Evolutionary conservation across 2,113 vertebrate genomes (phyloP).

Genomic region (Cricetomys ansorgei): DNA sequence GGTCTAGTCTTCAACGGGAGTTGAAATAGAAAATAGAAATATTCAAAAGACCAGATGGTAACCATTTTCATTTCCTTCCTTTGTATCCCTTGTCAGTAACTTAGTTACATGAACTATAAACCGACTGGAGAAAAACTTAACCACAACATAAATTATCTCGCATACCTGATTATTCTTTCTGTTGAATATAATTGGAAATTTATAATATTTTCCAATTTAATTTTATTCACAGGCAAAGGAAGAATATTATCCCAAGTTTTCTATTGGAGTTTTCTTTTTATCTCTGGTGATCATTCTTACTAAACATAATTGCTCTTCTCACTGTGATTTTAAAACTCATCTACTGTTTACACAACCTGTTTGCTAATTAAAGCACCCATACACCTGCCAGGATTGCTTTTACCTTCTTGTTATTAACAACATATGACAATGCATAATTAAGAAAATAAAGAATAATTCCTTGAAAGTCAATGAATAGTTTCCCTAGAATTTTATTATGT

Average conservation of each 20-base stretch:
- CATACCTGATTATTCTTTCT: not conserved
- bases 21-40: fast-evolving
- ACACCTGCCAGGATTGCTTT: not conserved
- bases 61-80: not conserved
- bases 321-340: not conserved
- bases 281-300: not conserved
- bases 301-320: not conserved
- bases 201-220: not conserved
- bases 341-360: not conserved
- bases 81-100: not conserved
- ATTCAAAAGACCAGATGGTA: not conserved
- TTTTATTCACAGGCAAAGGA: not conserved
- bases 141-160: not conserved
- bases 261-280: not conserved
- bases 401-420: not conserved
- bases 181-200: not conserved
- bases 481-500: not conserved
- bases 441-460: not conserved
- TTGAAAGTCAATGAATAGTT: not conserved
- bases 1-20: too few species aligned
- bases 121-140: not conserved
- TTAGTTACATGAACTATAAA: not conserved
- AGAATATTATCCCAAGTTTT: not conserved
- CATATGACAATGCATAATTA: not conserved
- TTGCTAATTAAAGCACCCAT: not conserved